Percentiles rank a stretch among this genome's conserved stretches.
Conservation (phyloP, 2,113 vertebrate genomes). For the Corapipo altera region DNA sequence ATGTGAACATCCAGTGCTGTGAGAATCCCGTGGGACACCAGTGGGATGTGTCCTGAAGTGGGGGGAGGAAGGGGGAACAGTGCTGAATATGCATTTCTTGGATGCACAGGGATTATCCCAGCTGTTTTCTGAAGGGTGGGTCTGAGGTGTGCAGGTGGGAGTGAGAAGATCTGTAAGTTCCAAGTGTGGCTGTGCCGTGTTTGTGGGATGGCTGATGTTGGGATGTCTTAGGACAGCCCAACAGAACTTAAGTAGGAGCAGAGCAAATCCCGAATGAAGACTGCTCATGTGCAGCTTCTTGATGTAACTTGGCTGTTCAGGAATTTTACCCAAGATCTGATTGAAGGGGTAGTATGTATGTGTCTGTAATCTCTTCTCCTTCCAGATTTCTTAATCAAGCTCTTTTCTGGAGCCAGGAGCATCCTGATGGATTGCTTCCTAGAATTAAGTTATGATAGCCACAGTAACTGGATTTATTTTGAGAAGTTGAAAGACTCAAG, state of each 20-base stretch:
- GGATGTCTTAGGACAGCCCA: not conserved
- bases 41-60: not conserved
- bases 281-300: not conserved
- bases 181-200: not conserved
- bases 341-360: not conserved
- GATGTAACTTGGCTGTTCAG: not conserved
- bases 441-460: not conserved
- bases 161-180: not conserved
- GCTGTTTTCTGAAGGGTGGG: not conserved
- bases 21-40: not conserved
- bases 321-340: not conserved
- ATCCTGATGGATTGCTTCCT: not conserved
- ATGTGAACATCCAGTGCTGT: not conserved
- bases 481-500: not conserved
- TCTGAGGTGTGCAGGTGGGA: not conserved
- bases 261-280: not conserved
- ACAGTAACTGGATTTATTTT: not conserved
- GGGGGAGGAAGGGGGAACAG: fast-evolving
- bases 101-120: fast-evolving
- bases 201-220: not conserved
- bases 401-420: not conserved
- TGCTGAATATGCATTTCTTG: not conserved
- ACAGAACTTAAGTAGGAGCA: not conserved
- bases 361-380: not conserved
- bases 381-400: not conserved